phyloP scores from a whole-genome alignment of 2,113 vertebrate species.

The Clarias batrachus region DNA sequence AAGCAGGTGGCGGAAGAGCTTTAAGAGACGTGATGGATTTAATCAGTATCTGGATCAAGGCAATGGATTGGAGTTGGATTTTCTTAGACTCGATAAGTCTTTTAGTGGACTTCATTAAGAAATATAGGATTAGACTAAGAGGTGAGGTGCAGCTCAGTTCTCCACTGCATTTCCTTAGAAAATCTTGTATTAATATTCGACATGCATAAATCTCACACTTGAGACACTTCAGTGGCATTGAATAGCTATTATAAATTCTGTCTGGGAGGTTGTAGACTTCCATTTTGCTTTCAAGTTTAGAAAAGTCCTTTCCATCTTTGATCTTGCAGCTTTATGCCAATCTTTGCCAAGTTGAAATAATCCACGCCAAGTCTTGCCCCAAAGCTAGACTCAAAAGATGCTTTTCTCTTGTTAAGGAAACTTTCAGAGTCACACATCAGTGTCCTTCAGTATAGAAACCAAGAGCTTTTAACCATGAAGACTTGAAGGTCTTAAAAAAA shows the following conservation, averaged over 20 bases:
- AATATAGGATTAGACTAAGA: conserved; percentile 41
- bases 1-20: conserved; percentile 37
- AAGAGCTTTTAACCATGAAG: conserved; percentile 65
- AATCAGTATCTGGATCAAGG: conserved; percentile 48
- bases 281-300: conserved; percentile 9
- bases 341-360: conserved; percentile 44
- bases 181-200: conserved; percentile 45
- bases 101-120: conserved; percentile 50
- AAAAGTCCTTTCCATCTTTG: conserved; percentile 33
- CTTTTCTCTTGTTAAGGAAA: conserved; percentile 41
- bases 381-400: conserved; percentile 5
- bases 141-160: conserved; percentile 19
- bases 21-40: conserved; percentile 44
- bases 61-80: conserved; percentile 47
- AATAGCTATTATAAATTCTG: conserved; percentile 23
- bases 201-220: conserved; percentile 27
- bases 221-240: conserved; percentile 18
- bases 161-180: conserved; percentile 21
- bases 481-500: conserved; percentile 69
- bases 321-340: conserved; percentile 24
- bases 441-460: conserved; percentile 51
- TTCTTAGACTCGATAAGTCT: conserved; percentile 37
- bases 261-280: conserved; percentile 24
- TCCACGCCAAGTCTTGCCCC: conserved; percentile 13
- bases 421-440: conserved; percentile 63